phyloP scores from a whole-genome alignment of 2,113 vertebrate genomes.

The Odontophorus gujanensis region DNA sequence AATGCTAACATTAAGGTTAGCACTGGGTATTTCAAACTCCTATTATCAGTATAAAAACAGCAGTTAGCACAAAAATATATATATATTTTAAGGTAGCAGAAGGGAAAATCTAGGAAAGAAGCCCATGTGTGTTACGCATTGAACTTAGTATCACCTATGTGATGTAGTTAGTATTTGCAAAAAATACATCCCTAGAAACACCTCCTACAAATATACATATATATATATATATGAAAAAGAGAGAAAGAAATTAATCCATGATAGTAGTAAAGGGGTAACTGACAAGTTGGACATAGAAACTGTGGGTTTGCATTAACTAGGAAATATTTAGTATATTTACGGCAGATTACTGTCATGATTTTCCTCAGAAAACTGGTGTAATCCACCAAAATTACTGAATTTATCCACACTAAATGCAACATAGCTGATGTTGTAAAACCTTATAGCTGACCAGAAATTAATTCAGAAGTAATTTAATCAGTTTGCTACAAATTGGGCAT shows the following conservation, averaged over 20 bases:
- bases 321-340: background rate
- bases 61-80: background rate
- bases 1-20: constrained; percentile 1
- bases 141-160: background rate
- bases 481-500: background rate
- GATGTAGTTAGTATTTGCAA: background rate
- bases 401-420: background rate
- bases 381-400: background rate
- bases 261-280: background rate
- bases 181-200: background rate
- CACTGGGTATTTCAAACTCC: background rate
- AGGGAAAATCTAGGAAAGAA: background rate
- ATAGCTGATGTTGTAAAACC: constrained; percentile 28
- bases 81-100: background rate
- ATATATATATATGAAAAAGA: no score
- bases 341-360: background rate
- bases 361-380: background rate
- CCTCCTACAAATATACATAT: no score
- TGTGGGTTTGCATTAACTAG: background rate
- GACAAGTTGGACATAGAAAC: background rate
- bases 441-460: constrained; percentile 3
- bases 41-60: background rate
- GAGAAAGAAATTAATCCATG: background rate
- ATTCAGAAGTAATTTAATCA: constrained; percentile 8
- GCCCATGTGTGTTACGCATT: background rate